These are phyloP conservation scores for Brachypodius melanocephalos DNA, from an alignment of 2,113 vertebrate species.

Conservation along the genomic window DNA sequence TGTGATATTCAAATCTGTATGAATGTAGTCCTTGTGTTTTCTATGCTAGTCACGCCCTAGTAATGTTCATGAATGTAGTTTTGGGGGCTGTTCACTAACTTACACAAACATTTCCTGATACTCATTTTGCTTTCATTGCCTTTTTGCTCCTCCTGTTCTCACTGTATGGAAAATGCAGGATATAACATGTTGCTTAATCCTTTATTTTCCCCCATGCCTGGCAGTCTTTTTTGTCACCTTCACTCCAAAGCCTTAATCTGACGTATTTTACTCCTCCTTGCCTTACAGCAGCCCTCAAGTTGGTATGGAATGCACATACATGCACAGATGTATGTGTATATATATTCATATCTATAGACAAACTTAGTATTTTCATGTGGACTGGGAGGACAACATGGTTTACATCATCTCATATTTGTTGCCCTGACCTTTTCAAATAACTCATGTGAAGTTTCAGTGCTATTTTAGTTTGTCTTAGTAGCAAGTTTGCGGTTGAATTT, in stretches of 20 bases:
- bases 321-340: accelerated
- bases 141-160: background rate
- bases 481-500: background rate
- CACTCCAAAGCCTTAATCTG: background rate
- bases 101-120: background rate
- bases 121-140: background rate
- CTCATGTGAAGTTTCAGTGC: background rate
- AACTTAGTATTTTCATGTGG: accelerated
- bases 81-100: background rate
- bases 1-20: background rate
- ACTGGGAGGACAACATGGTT: background rate
- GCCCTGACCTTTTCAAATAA: background rate
- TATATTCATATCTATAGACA: accelerated
- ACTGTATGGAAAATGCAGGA: background rate
- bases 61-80: background rate
- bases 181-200: background rate
- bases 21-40: background rate
- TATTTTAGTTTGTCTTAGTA: background rate
- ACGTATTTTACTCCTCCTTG: background rate
- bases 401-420: background rate
- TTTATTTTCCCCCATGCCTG: background rate
- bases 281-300: background rate
- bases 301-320: accelerated
- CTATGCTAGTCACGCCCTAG: background rate
- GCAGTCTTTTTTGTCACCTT: background rate